Base-by-base conservation (phyloP, 2,113 vertebrate genomes). In the Larimichthys crocea region DNA sequence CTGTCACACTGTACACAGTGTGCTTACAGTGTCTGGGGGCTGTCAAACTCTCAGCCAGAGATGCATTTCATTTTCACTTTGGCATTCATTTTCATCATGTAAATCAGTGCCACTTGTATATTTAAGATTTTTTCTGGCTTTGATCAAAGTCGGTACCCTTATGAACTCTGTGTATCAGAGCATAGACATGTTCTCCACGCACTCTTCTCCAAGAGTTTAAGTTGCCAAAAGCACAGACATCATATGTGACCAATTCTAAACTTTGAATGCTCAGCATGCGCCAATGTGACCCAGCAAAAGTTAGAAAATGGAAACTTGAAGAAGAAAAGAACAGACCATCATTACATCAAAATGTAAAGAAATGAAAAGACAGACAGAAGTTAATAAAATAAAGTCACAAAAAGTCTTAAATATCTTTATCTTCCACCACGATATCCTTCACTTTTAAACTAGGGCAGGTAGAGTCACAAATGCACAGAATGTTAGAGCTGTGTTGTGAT, bases 251-350 rank as follows among this genome's bases (percentile, higher is more conserved):
- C 49, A 20, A 20, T 63, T 66, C 46, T 10, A 49, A 57, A 74
- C 49, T 75, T 66, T 63, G 15, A 74, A 77, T 75, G 48, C 74
- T 70, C 55, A 49, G 6, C 53, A 69, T 71, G 60, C 57, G 42
- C 46, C 62, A 66, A 46, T 67, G 70, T 10, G 49, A 82, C 44
- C 74, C 50, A 75, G 68, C 24, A 53, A 9, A 60, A 75, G 24
- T 29, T 61, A 9, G 48, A 61, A 50, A 17, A 20, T 3, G 62
- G 20, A 62, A 80, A 66, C 49, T 31, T 12, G 17, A 10, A 56
- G 12, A 49, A 8, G 19, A 60, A 63, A 16, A 29, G 11, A 59
- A 42, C 16, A 29, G 14, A 9, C 22, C n/a, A 55, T 56, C 15
- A 17, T 60, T 24, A 62, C 65, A 26, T 14, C 44, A n/a, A 49